Evolutionary conservation across 2,113 vertebrate species (phyloP).

Genomic region (Holacanthus passer): DNA sequence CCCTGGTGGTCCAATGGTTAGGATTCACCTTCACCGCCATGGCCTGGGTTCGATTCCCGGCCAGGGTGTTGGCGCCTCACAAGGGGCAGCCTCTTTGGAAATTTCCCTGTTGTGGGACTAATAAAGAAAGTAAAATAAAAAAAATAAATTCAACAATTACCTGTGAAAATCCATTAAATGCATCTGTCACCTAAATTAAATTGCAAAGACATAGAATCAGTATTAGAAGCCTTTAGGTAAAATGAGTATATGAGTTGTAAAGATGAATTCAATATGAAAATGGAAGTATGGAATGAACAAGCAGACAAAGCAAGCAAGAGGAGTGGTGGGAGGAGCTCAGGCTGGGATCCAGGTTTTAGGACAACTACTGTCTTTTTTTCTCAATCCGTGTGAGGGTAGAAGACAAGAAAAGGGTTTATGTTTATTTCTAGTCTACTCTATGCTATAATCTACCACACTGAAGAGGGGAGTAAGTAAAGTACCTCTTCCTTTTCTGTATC

Average conservation of each 20-base stretch:
- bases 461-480: slow-evolving; percentile 80
- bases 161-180: slow-evolving; percentile 92
- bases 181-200: slow-evolving; percentile 86
- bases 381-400: slow-evolving; percentile 77
- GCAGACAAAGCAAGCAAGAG: slow-evolving; percentile 61
- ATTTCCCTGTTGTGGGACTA: too few species aligned
- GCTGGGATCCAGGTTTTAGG: slow-evolving; percentile 56
- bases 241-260: background rate
- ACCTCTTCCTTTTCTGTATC: slow-evolving; percentile 96
- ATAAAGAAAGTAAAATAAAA: too few species aligned
- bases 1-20: too few species aligned
- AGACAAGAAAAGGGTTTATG: slow-evolving; percentile 66
- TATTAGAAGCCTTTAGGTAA: background rate
- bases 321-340: slow-evolving; percentile 54
- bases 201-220: slow-evolving; percentile 67
- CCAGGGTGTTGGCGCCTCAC: too few species aligned
- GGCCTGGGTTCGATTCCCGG: too few species aligned
- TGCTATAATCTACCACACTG: slow-evolving; percentile 87
- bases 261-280: slow-evolving; percentile 16
- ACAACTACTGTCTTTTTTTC: slow-evolving; percentile 57
- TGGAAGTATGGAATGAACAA: slow-evolving; percentile 38
- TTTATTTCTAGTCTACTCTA: slow-evolving; percentile 86
- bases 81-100: too few species aligned
- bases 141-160: too few species aligned
- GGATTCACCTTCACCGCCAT: too few species aligned